Percentiles rank a stretch among this genome's conserved stretches.
Conservation (phyloP, 2,888 invertebrate genomes). For the Apotomis capreana region DNA sequence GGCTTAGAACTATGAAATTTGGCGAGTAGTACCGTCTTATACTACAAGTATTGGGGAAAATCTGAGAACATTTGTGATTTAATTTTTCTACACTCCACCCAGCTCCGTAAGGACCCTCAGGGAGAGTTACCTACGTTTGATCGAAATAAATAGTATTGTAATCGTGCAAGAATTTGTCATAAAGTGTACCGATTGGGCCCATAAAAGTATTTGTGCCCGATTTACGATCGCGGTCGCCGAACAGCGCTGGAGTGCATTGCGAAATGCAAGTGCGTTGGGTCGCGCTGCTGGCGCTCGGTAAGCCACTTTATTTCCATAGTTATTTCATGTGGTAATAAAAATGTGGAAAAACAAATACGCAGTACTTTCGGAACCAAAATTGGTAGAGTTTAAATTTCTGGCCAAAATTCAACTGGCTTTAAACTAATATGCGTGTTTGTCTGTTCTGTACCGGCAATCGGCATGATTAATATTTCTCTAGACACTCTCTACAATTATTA, state of each 20-base stretch:
- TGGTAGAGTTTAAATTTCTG: background rate
- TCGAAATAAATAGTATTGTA: background rate
- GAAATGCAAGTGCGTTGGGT: conserved; percentile 27
- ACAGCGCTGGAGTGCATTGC: conserved; percentile 24
- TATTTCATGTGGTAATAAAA: background rate
- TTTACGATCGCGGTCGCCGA: conserved; percentile 17
- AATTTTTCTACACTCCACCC: no score
- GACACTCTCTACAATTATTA: no score
- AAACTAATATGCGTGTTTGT: no score
- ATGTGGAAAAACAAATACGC: background rate
- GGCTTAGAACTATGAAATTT: no score
- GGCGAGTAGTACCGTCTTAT: no score
- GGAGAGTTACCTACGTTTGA: no score
- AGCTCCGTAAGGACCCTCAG: no score
- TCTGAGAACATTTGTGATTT: no score
- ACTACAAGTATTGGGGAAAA: no score
- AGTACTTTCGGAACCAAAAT: background rate
- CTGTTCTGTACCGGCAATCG: no score
- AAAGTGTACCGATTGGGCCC: conserved; percentile 19
- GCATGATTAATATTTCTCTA: no score
- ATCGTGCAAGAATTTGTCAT: conserved; percentile 7
- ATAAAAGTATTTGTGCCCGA: conserved; percentile 36
- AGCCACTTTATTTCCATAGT: conserved; percentile 7
- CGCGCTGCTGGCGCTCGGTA: conserved; percentile 28
- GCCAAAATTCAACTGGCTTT: no score